Conservation (phyloP, 2,797 vertebrate genomes). For the Heliangelus exortis region DNA sequence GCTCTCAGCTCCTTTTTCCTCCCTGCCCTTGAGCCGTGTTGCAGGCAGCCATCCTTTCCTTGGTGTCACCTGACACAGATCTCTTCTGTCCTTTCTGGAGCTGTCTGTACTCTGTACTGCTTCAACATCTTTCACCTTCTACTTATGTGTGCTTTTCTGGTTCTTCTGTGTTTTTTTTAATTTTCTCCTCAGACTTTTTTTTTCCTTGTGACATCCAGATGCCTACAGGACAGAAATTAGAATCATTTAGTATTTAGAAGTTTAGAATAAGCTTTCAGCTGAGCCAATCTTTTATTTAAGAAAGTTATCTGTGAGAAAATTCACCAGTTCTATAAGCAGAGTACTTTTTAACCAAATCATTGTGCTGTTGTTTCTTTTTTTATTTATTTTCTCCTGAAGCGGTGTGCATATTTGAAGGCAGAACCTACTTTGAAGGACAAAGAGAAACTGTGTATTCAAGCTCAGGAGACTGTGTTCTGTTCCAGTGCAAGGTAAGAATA, state of each 20-base stretch:
- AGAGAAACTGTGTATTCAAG: conserved; percentile 87
- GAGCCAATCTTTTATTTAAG: neutral
- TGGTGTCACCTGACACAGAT: fast-evolving
- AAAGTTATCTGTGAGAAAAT: neutral
- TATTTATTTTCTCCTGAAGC: conserved; percentile 75
- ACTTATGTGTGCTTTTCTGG: neutral
- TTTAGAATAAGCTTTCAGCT: neutral
- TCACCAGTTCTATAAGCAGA: neutral
- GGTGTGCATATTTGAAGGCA: conserved; percentile 88
- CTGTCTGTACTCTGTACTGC: neutral
- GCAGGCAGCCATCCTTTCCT: neutral
- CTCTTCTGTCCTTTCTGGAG: neutral
- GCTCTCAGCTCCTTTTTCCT: neutral
- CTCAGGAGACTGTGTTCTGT: conserved; percentile 89
- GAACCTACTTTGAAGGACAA: conserved; percentile 90
- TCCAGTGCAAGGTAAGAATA: conserved; percentile 90
- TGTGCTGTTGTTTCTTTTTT: neutral
- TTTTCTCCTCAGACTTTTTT: neutral
- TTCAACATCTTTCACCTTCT: neutral
- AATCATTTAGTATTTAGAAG: too few species aligned
- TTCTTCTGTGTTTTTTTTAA: neutral
- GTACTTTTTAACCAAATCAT: neutral
- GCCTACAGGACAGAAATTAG: neutral
- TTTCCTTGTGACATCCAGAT: neutral
- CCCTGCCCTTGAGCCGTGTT: neutral